Conservation (phyloP, 2,113 vertebrate species). For the Halichoerus grypus region DNA sequence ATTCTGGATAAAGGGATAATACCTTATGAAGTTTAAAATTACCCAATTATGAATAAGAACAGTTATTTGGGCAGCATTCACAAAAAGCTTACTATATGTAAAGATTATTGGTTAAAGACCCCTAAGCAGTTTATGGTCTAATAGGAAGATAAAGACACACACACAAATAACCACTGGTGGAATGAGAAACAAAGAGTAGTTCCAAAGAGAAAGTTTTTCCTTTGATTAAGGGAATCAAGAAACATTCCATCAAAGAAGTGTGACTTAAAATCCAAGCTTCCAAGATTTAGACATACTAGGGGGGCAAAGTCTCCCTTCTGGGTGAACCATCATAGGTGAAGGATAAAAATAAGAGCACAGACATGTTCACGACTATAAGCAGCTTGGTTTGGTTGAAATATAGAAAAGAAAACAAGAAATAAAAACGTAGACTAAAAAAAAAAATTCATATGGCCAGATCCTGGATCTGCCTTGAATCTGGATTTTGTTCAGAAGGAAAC, state of each 20-base stretch:
- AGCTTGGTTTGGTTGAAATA: neutral
- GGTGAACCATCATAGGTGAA: neutral
- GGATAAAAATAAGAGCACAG: neutral
- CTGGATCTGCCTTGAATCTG: neutral
- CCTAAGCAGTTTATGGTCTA: neutral
- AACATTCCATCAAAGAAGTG: neutral
- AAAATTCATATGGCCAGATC: neutral
- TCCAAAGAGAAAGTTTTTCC: neutral
- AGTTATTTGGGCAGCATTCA: neutral
- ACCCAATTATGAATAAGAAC: neutral
- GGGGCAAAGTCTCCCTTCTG: neutral
- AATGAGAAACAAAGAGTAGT: neutral
- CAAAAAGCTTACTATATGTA: neutral
- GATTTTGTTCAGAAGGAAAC: neutral
- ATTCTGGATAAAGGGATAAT: neutral
- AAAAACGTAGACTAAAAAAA: neutral
- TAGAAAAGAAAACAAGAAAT: neutral
- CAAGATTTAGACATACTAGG: neutral
- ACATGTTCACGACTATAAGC: neutral
- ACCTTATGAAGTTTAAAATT: neutral
- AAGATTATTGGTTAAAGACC: neutral
- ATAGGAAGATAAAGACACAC: neutral
- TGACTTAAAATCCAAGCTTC: neutral
- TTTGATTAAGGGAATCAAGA: slow-evolving; percentile 4
- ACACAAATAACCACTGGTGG: neutral